Conservation (phyloP, 2,113 vertebrate genomes). For the Euleptes europaea region DNA sequence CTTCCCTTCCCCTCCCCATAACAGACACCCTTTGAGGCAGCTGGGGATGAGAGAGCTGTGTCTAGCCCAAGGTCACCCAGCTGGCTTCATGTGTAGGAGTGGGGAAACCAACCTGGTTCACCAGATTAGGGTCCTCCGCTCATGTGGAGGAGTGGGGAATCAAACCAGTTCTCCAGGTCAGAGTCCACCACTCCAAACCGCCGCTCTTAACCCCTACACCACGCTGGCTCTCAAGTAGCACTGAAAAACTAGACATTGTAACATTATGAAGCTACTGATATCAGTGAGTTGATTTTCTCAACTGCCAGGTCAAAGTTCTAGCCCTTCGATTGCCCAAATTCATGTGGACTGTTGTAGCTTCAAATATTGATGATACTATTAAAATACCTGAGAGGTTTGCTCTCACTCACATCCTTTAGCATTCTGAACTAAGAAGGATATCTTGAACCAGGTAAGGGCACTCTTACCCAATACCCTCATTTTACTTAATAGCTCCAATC, state of each 20-base stretch:
- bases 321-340: not conserved
- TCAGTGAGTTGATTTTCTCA: not conserved
- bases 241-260: not conserved
- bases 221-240: too few relatives aligned
- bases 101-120: too few relatives aligned
- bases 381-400: not conserved
- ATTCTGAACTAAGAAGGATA: not conserved
- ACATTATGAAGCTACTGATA: not conserved
- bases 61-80: too few relatives aligned
- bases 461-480: not conserved
- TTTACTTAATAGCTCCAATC: not conserved
- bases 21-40: too few relatives aligned
- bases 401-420: fast-evolving
- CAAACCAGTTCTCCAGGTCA: too few relatives aligned
- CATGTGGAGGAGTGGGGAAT: too few relatives aligned
- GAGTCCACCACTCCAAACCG: too few relatives aligned
- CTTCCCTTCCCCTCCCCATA: too few relatives aligned
- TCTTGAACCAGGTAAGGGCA: not conserved
- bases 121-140: too few relatives aligned
- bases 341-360: not conserved
- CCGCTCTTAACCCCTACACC: too few relatives aligned
- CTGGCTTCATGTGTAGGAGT: too few relatives aligned
- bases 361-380: not conserved
- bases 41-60: too few relatives aligned
- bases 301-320: not conserved